Base-by-base conservation (phyloP, 2,113 vertebrate genomes). In the Zosterops japonicus region DNA sequence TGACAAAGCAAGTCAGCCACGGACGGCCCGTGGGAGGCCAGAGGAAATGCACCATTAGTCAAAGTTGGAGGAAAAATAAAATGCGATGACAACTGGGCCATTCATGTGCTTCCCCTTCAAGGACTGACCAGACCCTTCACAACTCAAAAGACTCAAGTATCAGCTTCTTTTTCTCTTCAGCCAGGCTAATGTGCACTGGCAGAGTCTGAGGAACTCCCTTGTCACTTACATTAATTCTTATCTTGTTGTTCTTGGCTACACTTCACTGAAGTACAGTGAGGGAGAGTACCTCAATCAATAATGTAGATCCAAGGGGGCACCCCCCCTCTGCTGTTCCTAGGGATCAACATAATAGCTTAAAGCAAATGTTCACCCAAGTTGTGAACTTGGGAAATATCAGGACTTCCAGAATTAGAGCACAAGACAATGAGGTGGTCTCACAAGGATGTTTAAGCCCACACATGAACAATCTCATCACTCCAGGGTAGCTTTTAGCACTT, bases 1-100 rank as follows among this genome's bases (percentile, higher is more conserved):
- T 95, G 97, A 97, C 96, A 97, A 91, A 97, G 93, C 95, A 96
- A 97, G 88, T 93, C 95, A 98, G 95, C 94, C 95, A 97, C 60
- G 74, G 96, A 93, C 12, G 49, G 93, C 94, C 90, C 52, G 77
- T 95, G 95, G 95, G 97, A 98, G 96, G 96, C 95, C 93, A 89
- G 91, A 97, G 96, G 97, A 97, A 97, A 97, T 96, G 94, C 94
- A 94, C 93, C 96, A 97, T 98, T 98, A 97, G 95, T 97, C 95
- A 96, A 95, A 95, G 95, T 63, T 95, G 91, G 93, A 97, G 76
- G 95, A 79, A 96, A 97, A 98, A 97, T 97, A 97, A 97, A 97
- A 97, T 90, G 95, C 87, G 97, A 95, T 97, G 97, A 97, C 97
- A 97, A 96, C 95, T 59, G 53, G 61, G 93, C 94, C 84, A 96